phyloP scores from a whole-genome alignment of 2,888 invertebrate genomes.

The Ochlodes sylvanus region DNA sequence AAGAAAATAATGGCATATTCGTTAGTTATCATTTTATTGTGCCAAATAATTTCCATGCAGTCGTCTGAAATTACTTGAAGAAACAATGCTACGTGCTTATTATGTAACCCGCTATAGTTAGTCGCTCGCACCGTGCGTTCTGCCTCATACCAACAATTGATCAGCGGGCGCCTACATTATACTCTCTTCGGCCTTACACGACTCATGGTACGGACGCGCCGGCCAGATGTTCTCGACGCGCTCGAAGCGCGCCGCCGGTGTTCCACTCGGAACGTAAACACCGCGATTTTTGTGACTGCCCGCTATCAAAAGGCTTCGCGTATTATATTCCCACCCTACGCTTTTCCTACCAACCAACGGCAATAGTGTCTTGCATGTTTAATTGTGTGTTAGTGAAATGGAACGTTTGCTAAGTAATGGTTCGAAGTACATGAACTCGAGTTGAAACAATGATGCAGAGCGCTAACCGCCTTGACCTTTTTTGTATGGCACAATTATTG shows the following conservation, averaged over 20 bases:
- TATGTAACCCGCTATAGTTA: conserved; percentile 28
- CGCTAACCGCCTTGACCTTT: conserved; percentile 55
- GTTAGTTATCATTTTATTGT: no score
- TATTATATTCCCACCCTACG: conserved; percentile 17
- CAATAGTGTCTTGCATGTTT: conserved; percentile 18
- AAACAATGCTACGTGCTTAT: background rate
- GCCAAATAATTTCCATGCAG: no score
- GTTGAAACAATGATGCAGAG: conserved; percentile 45
- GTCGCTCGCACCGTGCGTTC: conserved; percentile 33
- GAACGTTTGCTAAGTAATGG: conserved; percentile 35
- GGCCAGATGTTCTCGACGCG: conserved; percentile 54
- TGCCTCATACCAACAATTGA: conserved; percentile 56
- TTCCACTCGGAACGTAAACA: conserved; percentile 42
- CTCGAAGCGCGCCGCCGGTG: conserved; percentile 38
- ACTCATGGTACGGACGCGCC: conserved; percentile 46
- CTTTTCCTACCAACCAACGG: background rate
- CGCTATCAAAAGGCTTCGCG: conserved; percentile 14
- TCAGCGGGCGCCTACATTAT: conserved; percentile 54
- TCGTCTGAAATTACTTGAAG: background rate
- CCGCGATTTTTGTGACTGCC: conserved; percentile 39
- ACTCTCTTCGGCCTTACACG: conserved; percentile 49
- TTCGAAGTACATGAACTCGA: conserved; percentile 27
- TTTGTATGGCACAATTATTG: conserved; percentile 47
- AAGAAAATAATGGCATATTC: no score
- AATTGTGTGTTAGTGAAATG: conserved; percentile 32